phyloP scores from a whole-genome alignment of 2,888 invertebrate genomes.

The Sycophila texana region DNA sequence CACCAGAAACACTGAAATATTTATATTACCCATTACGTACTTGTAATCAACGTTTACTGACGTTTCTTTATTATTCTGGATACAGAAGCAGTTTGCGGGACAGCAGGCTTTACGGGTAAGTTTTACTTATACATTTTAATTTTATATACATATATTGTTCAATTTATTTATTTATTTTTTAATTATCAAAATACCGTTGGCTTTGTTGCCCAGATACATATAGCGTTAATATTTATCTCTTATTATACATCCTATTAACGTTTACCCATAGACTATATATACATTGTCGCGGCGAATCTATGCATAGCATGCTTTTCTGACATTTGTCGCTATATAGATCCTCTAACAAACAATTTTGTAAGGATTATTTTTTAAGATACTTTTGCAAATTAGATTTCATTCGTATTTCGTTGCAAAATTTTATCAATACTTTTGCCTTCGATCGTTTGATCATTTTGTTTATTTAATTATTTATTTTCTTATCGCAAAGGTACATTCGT shows the following conservation, averaged over 20 bases:
- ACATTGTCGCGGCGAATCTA: slow-evolving; percentile 21
- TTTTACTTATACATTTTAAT: slow-evolving; percentile 61
- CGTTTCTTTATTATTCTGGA: slow-evolving; percentile 71
- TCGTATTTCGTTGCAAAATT: background rate
- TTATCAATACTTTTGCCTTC: too few relatives aligned
- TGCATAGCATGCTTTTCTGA: slow-evolving; percentile 39
- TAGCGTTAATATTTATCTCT: slow-evolving; percentile 31
- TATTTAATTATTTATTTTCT: background rate
- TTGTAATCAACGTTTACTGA: slow-evolving; percentile 64
- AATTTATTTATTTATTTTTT: slow-evolving; percentile 8
- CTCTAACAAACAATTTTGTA: slow-evolving; percentile 35
- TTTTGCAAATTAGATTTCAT: slow-evolving; percentile 26
- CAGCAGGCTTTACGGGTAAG: slow-evolving; percentile 91
- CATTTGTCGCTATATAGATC: slow-evolving; percentile 45
- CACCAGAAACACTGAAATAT: background rate
- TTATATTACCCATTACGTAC: slow-evolving; percentile 5
- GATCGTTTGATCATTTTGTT: background rate
- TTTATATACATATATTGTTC: slow-evolving; percentile 9
- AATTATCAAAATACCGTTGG: slow-evolving; percentile 4
- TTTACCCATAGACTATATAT: slow-evolving; percentile 5
- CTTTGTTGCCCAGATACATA: slow-evolving; percentile 23
- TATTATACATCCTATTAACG: slow-evolving; percentile 22
- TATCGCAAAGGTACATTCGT: slow-evolving; percentile 2
- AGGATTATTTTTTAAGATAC: slow-evolving; percentile 55
- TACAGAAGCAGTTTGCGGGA: slow-evolving; percentile 92